Conservation (phyloP, 2,888 invertebrate species). For the Monoplex corrugatus region DNA sequence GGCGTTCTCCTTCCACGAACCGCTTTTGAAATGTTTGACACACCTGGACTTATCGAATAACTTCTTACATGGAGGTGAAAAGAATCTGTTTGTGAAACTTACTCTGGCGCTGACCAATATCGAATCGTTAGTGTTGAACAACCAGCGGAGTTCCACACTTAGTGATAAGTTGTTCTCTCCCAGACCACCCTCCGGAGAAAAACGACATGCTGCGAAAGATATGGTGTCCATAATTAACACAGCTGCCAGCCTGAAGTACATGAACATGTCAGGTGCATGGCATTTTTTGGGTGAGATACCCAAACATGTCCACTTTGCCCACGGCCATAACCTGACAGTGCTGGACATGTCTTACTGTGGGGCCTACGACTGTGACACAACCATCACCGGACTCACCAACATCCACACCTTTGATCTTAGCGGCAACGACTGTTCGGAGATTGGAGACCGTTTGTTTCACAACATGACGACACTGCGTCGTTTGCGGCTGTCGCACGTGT, state of each 20-base stretch:
- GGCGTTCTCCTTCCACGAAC: background rate
- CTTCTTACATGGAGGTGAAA: background rate
- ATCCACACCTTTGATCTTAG: constrained; percentile 21
- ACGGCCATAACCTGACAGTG: background rate
- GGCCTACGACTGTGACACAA: background rate
- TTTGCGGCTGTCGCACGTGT: background rate
- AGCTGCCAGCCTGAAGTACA: background rate
- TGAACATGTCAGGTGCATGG: background rate
- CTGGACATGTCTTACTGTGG: constrained; percentile 4
- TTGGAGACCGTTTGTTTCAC: background rate
- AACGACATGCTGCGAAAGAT: no score
- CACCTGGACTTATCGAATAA: constrained; percentile 9
- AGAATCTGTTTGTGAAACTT: background rate
- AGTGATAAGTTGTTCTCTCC: background rate
- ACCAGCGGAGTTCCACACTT: background rate
- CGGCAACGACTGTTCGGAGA: constrained; percentile 19
- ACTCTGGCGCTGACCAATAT: background rate
- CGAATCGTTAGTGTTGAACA: background rate
- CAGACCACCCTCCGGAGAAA: background rate
- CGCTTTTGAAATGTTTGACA: background rate
- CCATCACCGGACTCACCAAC: constrained; percentile 27
- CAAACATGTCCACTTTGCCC: background rate
- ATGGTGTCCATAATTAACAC: background rate
- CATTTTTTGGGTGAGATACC: background rate
- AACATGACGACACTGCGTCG: constrained; percentile 19